Conservation (phyloP, 2,113 vertebrate genomes). For the Plecotus auritus region DNA sequence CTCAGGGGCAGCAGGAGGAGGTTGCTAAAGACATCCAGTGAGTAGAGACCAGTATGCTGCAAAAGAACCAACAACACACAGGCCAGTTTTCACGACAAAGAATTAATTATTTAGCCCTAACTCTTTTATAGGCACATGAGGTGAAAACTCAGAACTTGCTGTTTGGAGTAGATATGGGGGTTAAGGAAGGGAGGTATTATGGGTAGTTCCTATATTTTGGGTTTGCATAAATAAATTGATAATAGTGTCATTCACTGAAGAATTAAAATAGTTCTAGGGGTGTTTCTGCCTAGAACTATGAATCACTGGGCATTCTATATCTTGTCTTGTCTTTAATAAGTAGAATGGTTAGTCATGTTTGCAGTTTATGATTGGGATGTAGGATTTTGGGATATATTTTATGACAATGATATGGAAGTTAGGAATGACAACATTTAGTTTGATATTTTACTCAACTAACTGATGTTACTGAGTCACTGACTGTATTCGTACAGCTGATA, state of each 20-base stretch:
- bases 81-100: not conserved
- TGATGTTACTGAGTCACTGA: not conserved
- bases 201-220: not conserved
- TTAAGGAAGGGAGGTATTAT: not conserved
- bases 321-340: not conserved
- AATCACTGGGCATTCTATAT: not conserved
- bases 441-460: not conserved
- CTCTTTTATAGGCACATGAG: not conserved
- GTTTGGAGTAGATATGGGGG: not conserved
- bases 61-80: not conserved
- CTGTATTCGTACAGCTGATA: not conserved
- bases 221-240: not conserved
- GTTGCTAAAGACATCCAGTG: not conserved
- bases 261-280: not conserved
- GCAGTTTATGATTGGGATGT: not conserved
- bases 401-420: not conserved
- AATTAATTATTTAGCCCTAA: not conserved
- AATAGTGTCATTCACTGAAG: not conserved
- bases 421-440: not conserved
- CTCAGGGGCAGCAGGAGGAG: rapidly evolving
- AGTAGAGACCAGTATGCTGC: not conserved
- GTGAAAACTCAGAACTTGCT: not conserved
- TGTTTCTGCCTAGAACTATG: not conserved
- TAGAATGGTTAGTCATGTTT: not conserved
- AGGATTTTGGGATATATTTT: not conserved